These are phyloP conservation scores for Cremastinae sp. DNA, from an alignment of 2,888 invertebrate genomes.

Conservation along the genomic window DNA sequence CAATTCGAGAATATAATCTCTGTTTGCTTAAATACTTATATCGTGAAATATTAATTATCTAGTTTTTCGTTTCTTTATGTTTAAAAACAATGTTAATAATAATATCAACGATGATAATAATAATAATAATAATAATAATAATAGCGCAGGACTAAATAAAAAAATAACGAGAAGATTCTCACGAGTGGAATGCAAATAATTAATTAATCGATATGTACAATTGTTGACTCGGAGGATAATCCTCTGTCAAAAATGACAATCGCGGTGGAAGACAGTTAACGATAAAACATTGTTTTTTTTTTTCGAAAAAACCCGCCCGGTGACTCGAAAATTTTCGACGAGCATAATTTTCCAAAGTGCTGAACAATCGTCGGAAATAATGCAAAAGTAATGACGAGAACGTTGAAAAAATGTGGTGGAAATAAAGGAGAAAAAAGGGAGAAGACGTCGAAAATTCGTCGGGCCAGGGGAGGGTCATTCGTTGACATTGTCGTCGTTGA, in stretches of 20 bases:
- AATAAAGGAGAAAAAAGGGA: slow-evolving; percentile 4
- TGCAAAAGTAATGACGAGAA: not conserved
- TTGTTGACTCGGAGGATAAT: not conserved
- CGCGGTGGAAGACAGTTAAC: slow-evolving; percentile 29
- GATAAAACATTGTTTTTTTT: slow-evolving; percentile 4
- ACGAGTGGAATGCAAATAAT: slow-evolving; percentile 28
- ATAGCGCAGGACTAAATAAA: not conserved
- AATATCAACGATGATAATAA: too few species aligned
- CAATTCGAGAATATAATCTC: not conserved
- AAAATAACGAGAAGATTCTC: slow-evolving; percentile 2
- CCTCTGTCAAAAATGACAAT: not conserved
- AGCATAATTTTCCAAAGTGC: not conserved
- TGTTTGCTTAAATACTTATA: not conserved
- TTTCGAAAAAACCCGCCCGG: not conserved
- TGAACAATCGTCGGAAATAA: not conserved
- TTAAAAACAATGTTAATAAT: too few species aligned
- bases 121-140: not conserved
- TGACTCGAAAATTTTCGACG: too few species aligned
- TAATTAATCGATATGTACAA: slow-evolving; percentile 45
- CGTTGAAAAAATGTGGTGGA: slow-evolving; percentile 7
- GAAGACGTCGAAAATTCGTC: slow-evolving; percentile 44
- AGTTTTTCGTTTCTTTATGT: not conserved
- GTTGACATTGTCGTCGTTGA: slow-evolving; percentile 78
- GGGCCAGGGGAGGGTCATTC: slow-evolving; percentile 67
- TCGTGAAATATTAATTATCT: not conserved